Conservation (phyloP, 2,113 vertebrate genomes). For the Dasyurus viverrinus region DNA sequence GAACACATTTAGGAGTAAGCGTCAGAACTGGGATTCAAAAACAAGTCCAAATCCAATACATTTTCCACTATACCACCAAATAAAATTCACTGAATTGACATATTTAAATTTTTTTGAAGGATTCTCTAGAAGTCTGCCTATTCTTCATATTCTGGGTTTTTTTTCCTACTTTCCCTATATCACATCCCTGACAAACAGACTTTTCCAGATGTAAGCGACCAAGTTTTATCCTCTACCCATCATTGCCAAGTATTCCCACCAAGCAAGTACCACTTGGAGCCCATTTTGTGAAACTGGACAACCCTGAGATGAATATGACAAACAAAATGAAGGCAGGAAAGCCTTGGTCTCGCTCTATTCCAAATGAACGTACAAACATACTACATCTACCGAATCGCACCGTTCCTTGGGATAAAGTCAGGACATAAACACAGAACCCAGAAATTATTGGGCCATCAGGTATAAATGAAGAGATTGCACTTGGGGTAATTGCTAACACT, state of each 20-base stretch:
- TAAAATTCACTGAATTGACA: background rate
- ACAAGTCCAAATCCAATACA: background rate
- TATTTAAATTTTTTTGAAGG: background rate
- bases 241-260: background rate
- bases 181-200: background rate
- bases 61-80: background rate
- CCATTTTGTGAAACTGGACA: background rate
- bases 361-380: background rate
- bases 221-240: background rate
- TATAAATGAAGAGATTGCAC: fast-evolving
- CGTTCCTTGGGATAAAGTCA: background rate
- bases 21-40: background rate
- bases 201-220: background rate
- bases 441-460: fast-evolving
- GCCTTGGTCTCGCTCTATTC: background rate
- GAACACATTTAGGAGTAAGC: background rate
- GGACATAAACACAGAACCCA: background rate
- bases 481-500: background rate
- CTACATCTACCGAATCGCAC: background rate
- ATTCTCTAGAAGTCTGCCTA: background rate
- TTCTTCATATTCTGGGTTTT: background rate
- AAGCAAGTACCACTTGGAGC: background rate
- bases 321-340: background rate
- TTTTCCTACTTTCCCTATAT: background rate
- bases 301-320: background rate